Conservation (phyloP, 30 jellyfish, hydroid and myxozoan species). For the Aurelia sp. region DNA sequence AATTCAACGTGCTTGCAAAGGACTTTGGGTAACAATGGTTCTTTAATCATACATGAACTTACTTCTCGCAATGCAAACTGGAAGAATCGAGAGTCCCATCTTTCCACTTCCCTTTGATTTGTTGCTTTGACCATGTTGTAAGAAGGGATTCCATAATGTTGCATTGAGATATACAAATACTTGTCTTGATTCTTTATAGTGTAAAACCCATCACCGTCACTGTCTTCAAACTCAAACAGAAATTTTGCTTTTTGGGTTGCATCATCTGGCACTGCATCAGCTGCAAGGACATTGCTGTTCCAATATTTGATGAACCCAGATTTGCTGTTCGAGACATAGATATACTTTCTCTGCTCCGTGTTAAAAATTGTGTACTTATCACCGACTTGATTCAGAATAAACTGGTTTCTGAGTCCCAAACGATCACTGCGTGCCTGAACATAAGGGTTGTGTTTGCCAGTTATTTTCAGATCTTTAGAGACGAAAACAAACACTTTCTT, state of each 20-base stretch:
- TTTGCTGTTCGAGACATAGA: conserved; percentile 43
- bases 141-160: conserved; percentile 27
- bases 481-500: conserved; percentile 16
- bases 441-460: conserved; percentile 37
- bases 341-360: conserved; percentile 20
- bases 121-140: conserved; percentile 26
- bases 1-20: no score
- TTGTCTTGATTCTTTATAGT: conserved; percentile 31
- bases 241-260: background rate
- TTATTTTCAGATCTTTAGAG: conserved; percentile 22
- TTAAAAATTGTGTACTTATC: conserved; percentile 20
- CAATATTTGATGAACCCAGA: conserved; percentile 24
- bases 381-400: background rate
- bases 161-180: conserved; percentile 21
- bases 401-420: conserved; percentile 29
- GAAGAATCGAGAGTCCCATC: conserved; percentile 38
- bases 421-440: conserved; percentile 42
- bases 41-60: background rate
- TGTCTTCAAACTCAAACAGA: conserved; percentile 52
- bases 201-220: conserved; percentile 54
- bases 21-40: no score
- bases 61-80: conserved; percentile 40
- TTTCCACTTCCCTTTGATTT: conserved; percentile 5
- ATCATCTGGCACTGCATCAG: conserved; percentile 9
- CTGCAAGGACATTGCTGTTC: conserved; percentile 34